A percentile compares a stretch with the other conserved stretches of the same genome.
Evolutionary conservation across 2,888 invertebrate genomes (phyloP).

Genomic region (Tetragnatha montana): DNA sequence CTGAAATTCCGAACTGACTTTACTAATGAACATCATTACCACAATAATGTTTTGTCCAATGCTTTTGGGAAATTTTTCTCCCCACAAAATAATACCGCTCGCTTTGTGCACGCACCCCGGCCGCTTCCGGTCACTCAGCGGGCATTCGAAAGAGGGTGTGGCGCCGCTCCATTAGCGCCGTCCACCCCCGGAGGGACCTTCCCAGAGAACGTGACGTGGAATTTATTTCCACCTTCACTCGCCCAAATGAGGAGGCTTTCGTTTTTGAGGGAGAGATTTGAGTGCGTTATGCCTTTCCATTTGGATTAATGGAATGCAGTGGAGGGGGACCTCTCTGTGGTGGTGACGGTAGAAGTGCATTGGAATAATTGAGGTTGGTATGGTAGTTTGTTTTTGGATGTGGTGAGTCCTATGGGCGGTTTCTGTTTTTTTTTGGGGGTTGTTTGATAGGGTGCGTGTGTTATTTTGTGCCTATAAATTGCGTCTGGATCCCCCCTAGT

Average conservation of each 20-base stretch:
- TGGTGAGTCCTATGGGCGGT: too few relatives aligned
- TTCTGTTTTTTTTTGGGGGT: too few relatives aligned
- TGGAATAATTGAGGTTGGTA: too few relatives aligned
- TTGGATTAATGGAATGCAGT: neutral
- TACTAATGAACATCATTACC: too few relatives aligned
- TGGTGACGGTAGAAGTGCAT: too few relatives aligned
- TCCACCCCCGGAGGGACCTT: slow-evolving; percentile 3
- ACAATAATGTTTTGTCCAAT: too few relatives aligned
- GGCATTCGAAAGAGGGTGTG: slow-evolving; percentile 49
- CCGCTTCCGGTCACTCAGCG: slow-evolving; percentile 54
- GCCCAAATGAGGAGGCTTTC: neutral
- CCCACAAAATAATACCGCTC: neutral
- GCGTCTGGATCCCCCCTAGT: too few relatives aligned
- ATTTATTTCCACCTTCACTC: neutral
- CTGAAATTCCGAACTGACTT: too few relatives aligned
- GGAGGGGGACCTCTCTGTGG: neutral
- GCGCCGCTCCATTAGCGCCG: slow-evolving; percentile 45
- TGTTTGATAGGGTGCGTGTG: too few relatives aligned
- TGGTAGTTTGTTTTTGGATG: too few relatives aligned
- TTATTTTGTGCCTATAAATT: too few relatives aligned
- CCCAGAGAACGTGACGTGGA: neutral
- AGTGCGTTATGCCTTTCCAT: neutral
- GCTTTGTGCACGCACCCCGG: neutral
- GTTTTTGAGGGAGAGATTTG: neutral
- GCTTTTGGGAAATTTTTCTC: too few relatives aligned